A percentile compares a stretch with the other conserved stretches of the same genome.
phyloP scores from a whole-genome alignment of 2,888 invertebrate genomes.

The Drosophila meridionalis region DNA sequence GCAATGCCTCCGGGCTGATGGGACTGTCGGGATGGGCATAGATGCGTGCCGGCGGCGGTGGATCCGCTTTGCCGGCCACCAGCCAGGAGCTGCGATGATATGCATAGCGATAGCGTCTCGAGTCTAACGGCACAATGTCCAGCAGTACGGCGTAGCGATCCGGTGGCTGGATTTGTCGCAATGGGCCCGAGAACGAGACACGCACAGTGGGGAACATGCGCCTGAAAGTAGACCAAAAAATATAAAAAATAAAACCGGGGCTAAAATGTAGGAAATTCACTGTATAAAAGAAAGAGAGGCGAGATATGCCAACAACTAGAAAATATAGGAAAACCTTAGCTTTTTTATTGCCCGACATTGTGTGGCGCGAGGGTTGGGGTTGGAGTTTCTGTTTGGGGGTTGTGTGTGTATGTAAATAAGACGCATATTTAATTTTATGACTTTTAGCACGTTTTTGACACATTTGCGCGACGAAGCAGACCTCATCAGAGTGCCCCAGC shows the following conservation, averaged over 20 bases:
- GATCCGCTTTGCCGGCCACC: slow-evolving; percentile 99
- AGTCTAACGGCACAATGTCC: slow-evolving; percentile 98
- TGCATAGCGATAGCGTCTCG: slow-evolving; percentile 98
- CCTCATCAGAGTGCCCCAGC: slow-evolving; percentile 1
- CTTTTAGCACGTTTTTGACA: slow-evolving; percentile 82
- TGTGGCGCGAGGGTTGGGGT: not conserved
- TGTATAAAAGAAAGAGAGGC: slow-evolving; percentile 11
- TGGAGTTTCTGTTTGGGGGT: slow-evolving; percentile 5
- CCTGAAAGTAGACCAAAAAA: slow-evolving; percentile 86
- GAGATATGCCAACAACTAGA: not conserved
- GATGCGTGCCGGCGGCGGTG: slow-evolving; percentile 95
- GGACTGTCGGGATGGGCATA: slow-evolving; percentile 99
- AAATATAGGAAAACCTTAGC: slow-evolving; percentile 15
- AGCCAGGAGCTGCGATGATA: slow-evolving; percentile 99
- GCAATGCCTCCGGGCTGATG: slow-evolving; percentile 96
- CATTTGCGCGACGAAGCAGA: slow-evolving; percentile 71
- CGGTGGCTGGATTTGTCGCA: slow-evolving; percentile 88
- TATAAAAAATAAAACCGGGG: no score
- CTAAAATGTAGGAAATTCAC: slow-evolving; percentile 19
- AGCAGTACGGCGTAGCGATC: slow-evolving; percentile 96
- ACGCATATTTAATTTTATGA: slow-evolving; percentile 81
- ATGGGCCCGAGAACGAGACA: slow-evolving; percentile 93
- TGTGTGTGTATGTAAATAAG: slow-evolving; percentile 73
- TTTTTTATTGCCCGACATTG: slow-evolving; percentile 63
- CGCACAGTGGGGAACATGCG: slow-evolving; percentile 99